Evolutionary conservation across 2,888 invertebrate genomes (phyloP).

Genomic region (Rutpela maculata): DNA sequence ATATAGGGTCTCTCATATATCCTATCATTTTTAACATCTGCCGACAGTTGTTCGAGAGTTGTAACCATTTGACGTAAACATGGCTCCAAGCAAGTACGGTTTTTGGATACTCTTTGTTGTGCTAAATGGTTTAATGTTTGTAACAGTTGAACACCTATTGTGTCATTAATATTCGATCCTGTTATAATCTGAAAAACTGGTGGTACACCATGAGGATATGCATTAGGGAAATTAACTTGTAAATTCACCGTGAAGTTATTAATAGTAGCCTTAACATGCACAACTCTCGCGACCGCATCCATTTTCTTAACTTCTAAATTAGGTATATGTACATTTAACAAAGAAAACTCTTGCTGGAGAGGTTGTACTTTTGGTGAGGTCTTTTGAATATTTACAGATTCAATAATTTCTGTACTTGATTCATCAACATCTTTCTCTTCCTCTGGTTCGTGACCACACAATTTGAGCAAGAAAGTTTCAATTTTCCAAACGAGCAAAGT

Average conservation of each 20-base stretch:
- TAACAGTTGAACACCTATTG: conserved; percentile 83
- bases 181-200: conserved; percentile 82
- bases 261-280: conserved; percentile 77
- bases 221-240: conserved; percentile 82
- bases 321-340: conserved; percentile 85
- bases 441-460: conserved; percentile 84
- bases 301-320: conserved; percentile 80
- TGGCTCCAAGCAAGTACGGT: conserved; percentile 90
- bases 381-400: conserved; percentile 54
- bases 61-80: conserved; percentile 85
- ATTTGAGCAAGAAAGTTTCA: conserved; percentile 88
- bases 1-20: conserved; percentile 61
- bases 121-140: conserved; percentile 89
- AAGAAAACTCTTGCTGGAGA: conserved; percentile 85
- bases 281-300: conserved; percentile 76
- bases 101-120: conserved; percentile 88
- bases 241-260: conserved; percentile 77
- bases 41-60: conserved; percentile 79
- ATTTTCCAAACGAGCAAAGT: conserved; percentile 93
- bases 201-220: conserved; percentile 83
- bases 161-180: conserved; percentile 81
- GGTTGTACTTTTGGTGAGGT: conserved; percentile 76
- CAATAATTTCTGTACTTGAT: conserved; percentile 45
- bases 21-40: conserved; percentile 76
- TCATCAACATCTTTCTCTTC: conserved; percentile 63